Conservation (phyloP, 2,113 vertebrate genomes). For the Vulpes vulpes region DNA sequence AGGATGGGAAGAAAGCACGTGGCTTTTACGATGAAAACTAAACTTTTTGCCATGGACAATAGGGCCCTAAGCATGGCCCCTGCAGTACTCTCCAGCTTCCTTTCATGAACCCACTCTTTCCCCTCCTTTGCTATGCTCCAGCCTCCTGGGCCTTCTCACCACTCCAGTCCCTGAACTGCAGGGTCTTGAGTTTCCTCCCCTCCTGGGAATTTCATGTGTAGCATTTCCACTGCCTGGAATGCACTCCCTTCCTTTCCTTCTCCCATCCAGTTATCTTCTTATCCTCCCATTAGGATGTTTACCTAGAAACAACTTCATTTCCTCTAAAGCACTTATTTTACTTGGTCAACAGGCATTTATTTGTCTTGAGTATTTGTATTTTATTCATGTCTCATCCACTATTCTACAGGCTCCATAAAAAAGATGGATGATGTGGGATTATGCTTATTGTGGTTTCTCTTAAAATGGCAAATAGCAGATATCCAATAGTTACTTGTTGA, state of each 20-base stretch:
- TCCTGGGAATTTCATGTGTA: not conserved
- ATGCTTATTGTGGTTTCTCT: not conserved
- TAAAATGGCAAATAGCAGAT: not conserved
- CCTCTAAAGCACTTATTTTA: not conserved
- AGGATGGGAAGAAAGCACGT: not conserved
- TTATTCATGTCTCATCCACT: not conserved
- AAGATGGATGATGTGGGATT: not conserved
- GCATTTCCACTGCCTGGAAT: too few relatives aligned
- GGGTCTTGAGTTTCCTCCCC: not conserved
- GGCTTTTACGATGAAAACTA: not conserved
- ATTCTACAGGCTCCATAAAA: not conserved
- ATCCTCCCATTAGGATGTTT: not conserved
- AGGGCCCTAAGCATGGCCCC: fast-evolving
- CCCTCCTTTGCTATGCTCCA: fast-evolving
- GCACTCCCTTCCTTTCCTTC: too few relatives aligned
- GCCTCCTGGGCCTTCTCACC: too few relatives aligned
- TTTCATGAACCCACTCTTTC: fast-evolving
- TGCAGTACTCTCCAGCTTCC: not conserved
- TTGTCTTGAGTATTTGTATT: not conserved
- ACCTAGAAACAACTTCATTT: fast-evolving
- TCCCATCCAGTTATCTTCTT: not conserved
- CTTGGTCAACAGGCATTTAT: not conserved
- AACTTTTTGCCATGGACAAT: not conserved
- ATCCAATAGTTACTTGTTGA: not conserved
- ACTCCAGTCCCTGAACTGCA: not conserved